These are phyloP conservation scores for Leptarthrus brevirostris DNA, from an alignment of 2,888 invertebrate genomes.

Conservation along the genomic window DNA sequence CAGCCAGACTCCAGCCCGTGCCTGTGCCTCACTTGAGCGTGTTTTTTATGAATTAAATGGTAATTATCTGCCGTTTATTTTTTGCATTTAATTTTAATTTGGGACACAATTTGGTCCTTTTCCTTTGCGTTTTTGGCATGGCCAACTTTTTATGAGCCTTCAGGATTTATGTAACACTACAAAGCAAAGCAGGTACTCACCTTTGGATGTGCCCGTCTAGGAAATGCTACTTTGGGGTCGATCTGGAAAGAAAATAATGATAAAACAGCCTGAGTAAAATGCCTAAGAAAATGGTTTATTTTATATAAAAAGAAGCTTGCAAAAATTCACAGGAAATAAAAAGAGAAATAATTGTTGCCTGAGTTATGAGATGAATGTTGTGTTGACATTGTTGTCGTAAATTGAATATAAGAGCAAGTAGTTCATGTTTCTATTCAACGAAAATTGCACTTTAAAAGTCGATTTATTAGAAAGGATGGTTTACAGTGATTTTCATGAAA, in stretches of 20 bases:
- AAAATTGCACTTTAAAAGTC: too few relatives aligned
- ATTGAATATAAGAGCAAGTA: too few relatives aligned
- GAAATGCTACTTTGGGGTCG: constrained; percentile 99
- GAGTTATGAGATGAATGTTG: neutral
- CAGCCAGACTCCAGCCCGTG: constrained; percentile 52
- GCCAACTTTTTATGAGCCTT: constrained; percentile 39
- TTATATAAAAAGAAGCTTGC: constrained; percentile 28
- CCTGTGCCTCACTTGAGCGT: constrained; percentile 29
- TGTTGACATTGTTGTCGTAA: constrained; percentile 7
- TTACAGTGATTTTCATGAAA: too few relatives aligned
- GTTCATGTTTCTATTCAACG: too few relatives aligned
- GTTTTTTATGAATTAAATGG: constrained; percentile 49
- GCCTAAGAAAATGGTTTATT: constrained; percentile 50
- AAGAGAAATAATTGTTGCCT: neutral
- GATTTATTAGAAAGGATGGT: too few relatives aligned
- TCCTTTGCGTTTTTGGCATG: neutral
- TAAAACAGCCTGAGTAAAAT: constrained; percentile 46
- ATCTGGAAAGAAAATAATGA: constrained; percentile 79
- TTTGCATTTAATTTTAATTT: constrained; percentile 49
- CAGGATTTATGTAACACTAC: constrained; percentile 33
- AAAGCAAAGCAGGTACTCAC: constrained; percentile 72
- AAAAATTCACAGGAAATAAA: neutral
- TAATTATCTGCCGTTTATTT: constrained; percentile 49
- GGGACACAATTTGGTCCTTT: constrained; percentile 39
- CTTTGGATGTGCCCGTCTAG: constrained; percentile 98